Base-by-base conservation (phyloP, 2,797 vertebrate species). In the Taenioides sp. region DNA sequence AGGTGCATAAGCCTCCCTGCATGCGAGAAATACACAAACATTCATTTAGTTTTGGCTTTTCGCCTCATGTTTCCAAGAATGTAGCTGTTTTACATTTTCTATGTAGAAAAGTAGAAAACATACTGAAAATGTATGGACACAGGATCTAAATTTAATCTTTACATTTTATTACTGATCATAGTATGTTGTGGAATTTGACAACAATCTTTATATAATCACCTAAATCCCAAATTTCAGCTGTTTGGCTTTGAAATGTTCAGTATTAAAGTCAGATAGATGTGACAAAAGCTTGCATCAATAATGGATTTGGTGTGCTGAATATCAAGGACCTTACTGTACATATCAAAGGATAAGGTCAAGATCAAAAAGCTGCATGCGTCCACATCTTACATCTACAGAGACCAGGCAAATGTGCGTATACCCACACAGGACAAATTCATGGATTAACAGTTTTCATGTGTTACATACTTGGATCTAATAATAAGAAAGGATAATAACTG, bases 1-100 rank as follows among this genome's bases (percentile, higher is more conserved):
- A 99, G 95, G 89, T 99, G 98, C 98, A 99, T 99, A 85, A 99
- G 93, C 87, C 97, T 95, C 92, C 98, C 98, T 99, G 58, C 3
- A 92, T 76, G 63, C 64, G 72, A 59, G 50, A 73, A 0, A 71
- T 55, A 81, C 17, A 68, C 4, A 61, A 4, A 63, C 6, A 62
- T 55, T 72, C 5, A 23, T 16, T 28, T 60, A 31, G 22, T 25
- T 54, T 54, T 12, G 22, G 25, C 58, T 60, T 60, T 60, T 28
- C 50, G 2, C 50, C 12, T 58, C 25, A 2, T 58, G 23, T 27
- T 23, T 27, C 11, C 12, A 23, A 16, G 14, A 58, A 25, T 54
- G n/a, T 22, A 22, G 14, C 43, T 17, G 11, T 43, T 43, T 43
- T 43, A 43, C 9, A 43, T 43, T 43, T 43, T 43, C 10, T 12